These are phyloP conservation scores for Neelides sp. DNA, from an alignment of 1,140 invertebrate species.

Conservation along the genomic window DNA sequence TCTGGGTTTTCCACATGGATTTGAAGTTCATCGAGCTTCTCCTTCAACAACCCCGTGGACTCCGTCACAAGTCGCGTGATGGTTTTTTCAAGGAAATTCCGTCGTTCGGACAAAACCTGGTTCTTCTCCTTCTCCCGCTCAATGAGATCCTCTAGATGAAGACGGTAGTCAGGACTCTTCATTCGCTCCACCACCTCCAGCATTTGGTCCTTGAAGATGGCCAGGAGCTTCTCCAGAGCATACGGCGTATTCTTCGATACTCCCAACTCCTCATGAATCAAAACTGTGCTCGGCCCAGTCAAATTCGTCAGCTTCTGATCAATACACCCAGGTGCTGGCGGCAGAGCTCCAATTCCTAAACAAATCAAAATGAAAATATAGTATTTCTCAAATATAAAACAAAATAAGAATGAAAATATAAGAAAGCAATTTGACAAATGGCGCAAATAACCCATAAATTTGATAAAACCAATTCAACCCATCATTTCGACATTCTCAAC, in stretches of 20 bases:
- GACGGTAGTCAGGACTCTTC: conserved; percentile 59
- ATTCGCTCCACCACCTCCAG: conserved; percentile 66
- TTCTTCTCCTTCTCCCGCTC: conserved; percentile 54
- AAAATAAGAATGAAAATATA: no score
- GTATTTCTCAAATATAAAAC: no score
- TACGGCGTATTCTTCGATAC: conserved; percentile 67
- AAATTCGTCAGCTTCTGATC: conserved; percentile 73
- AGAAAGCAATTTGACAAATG: no score
- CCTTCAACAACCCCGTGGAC: conserved; percentile 75
- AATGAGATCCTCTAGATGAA: conserved; percentile 60
- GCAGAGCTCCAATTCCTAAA: conserved; percentile 48
- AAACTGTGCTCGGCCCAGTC: conserved; percentile 44
- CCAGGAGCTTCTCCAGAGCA: conserved; percentile 68
- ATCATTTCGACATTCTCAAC: no score
- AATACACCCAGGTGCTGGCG: conserved; percentile 73
- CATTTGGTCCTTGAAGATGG: conserved; percentile 69
- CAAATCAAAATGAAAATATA: no score
- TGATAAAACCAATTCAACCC: no score
- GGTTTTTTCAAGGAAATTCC: conserved; percentile 76
- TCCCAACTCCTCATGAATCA: conserved; percentile 58
- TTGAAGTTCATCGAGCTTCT: conserved; percentile 72
- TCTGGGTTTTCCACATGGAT: conserved; percentile 29
- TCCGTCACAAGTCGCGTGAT: conserved; percentile 80
- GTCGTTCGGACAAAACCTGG: conserved; percentile 58
- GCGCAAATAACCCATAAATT: no score